These are phyloP conservation scores for Cydia amplana DNA, from an alignment of 1,140 invertebrate species.

Conservation along the genomic window DNA sequence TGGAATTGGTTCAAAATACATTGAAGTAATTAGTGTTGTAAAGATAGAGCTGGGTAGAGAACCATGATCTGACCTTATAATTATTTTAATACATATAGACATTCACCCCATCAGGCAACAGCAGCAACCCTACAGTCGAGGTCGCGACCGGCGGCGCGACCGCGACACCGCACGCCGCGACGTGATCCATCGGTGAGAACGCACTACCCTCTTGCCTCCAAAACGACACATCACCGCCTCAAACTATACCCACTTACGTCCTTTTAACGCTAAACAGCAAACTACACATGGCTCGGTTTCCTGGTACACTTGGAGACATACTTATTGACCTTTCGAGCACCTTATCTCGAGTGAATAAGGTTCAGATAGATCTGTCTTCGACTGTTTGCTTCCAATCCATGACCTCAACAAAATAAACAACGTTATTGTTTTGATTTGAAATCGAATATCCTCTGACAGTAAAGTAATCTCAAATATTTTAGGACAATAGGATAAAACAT, in stretches of 20 bases:
- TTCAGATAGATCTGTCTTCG: not conserved
- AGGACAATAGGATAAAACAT: not conserved
- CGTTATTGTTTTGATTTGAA: slow-evolving; percentile 5
- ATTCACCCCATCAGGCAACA: not conserved
- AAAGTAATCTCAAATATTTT: not conserved
- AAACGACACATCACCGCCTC: not conserved
- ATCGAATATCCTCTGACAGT: not conserved
- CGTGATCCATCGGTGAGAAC: slow-evolving; percentile 29
- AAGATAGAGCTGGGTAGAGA: too few species aligned
- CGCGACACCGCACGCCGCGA: slow-evolving; percentile 26
- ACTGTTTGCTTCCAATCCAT: not conserved
- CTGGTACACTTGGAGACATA: slow-evolving; percentile 6
- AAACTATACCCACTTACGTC: not conserved
- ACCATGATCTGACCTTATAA: too few species aligned
- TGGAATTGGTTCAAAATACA: too few species aligned
- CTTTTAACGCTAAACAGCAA: not conserved
- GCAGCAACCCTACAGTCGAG: slow-evolving; percentile 1
- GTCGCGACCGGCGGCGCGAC: slow-evolving; percentile 14
- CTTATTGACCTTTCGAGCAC: not conserved
- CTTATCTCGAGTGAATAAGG: not conserved
- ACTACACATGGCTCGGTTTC: slow-evolving; percentile 2
- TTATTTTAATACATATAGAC: too few species aligned
- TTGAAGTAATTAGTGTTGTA: too few species aligned
- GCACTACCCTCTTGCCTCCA: not conserved
- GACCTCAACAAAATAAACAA: slow-evolving; percentile 17